Evolutionary conservation across 2,888 invertebrate species (phyloP), one percentile per base, ranked within the genome.

Genomic region (Anaspis maculata): DNA sequence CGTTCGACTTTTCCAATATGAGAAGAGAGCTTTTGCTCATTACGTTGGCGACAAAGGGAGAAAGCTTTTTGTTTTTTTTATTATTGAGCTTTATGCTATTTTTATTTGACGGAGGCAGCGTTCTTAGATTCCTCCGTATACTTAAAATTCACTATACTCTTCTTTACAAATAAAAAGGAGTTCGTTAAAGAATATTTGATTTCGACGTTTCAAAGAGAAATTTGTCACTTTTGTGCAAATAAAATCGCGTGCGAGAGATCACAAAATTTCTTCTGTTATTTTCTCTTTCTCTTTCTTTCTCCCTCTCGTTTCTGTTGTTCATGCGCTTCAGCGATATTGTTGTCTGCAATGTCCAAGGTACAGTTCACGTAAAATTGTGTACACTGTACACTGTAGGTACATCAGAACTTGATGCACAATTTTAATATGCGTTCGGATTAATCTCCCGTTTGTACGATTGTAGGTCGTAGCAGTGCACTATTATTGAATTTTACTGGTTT

Each of bases 11-110:
- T 19, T 19, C 19, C 19, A 19, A 19, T 19, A 19, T 19, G 19
- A 19, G 19, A 5, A 19, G 19, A 19, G 37, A 46, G 42, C 44
- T 39, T 44, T 42, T 44, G 46, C 44, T 46, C 39, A 42, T 44
- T 44, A 46, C 42, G 34, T 36, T 40, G 44, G 44, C 44, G 44
- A 44, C 5, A 19, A 19, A n/a, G n/a, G n/a, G n/a, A 46, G 43
- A 28, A 27, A 33, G 39, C 37, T 19, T 44, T 41, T 42, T 44
- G 41, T 46, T 44, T 42, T n/a, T n/a, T 25, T 44, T 44, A 39
- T 44, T 41, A 42, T 41, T 39, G 37, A 41, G 41, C 41, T 37
- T 41, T 37, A 38, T 23, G 42, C 39, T 42, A 43, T 39, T 41
- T 36, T 45, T 45, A 41, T 41, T 45, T 40, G 34, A 9, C n/a